Conservation (phyloP, 2,113 vertebrate species). For the Neotoma lepida region DNA sequence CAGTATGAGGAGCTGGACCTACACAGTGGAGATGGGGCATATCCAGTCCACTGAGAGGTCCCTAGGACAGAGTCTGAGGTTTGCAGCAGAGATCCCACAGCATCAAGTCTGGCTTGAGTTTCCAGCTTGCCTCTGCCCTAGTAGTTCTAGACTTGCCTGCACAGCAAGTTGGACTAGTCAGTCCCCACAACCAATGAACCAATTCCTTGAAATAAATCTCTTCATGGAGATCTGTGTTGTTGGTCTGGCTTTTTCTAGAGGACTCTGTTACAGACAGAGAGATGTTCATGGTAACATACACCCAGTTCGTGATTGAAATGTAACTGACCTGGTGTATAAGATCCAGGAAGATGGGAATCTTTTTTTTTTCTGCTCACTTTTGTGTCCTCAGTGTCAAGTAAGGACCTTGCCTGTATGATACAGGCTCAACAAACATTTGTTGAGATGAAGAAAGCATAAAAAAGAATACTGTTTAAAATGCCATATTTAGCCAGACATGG, state of each 20-base stretch:
- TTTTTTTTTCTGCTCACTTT: neutral
- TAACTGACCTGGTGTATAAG: neutral
- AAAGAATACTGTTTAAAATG: neutral
- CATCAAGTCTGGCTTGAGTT: neutral
- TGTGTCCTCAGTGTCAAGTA: neutral
- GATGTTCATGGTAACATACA: neutral
- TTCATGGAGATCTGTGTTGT: neutral
- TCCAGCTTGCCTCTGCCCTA: neutral
- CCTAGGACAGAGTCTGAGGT: neutral
- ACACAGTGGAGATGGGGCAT: neutral
- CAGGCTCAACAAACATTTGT: constrained; percentile 1
- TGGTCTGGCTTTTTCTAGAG: neutral
- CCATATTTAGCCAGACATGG: neutral
- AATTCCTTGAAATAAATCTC: constrained; percentile 11
- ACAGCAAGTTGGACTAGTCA: neutral
- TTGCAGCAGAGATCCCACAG: neutral
- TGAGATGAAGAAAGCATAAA: neutral
- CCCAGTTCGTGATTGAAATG: neutral
- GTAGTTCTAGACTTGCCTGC: neutral
- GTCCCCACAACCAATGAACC: neutral
- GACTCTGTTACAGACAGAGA: neutral
- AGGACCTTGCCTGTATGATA: neutral
- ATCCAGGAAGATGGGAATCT: neutral
- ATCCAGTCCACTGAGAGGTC: neutral
- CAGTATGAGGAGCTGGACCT: neutral